Evolutionary conservation across 2,113 vertebrate species (phyloP).

Genomic region (Pedetes capensis): DNA sequence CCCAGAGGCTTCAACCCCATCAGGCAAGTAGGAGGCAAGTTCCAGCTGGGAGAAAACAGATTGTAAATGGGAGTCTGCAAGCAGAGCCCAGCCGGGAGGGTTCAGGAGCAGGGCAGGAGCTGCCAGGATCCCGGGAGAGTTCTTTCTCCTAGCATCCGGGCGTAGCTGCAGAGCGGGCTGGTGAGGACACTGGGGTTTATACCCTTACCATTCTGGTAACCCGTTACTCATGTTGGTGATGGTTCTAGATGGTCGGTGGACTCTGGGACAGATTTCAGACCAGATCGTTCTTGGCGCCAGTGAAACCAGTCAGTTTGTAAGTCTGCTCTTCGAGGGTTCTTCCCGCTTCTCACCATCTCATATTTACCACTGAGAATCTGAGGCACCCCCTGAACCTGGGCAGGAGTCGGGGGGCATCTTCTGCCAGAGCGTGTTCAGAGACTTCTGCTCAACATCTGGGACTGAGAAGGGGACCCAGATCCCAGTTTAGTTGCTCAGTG

Average conservation of each 20-base stretch:
- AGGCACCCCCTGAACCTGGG: rapidly evolving
- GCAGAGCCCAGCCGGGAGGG: background rate
- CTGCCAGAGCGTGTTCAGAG: background rate
- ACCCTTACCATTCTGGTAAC: no score
- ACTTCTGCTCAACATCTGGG: background rate
- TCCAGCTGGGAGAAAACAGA: background rate
- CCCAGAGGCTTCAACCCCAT: rapidly evolving
- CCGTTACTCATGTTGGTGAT: background rate
- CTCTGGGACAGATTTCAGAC: slow-evolving; percentile 86
- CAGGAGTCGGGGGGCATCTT: no score
- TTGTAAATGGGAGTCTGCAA: background rate
- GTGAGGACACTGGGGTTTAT: rapidly evolving
- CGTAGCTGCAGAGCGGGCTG: rapidly evolving
- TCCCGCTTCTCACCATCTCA: background rate
- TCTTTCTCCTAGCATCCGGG: background rate
- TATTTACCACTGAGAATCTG: background rate
- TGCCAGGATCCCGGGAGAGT: no score
- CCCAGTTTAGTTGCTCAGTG: no score
- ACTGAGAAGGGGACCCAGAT: background rate
- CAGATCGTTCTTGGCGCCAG: slow-evolving; percentile 72
- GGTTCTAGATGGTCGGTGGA: slow-evolving; percentile 79
- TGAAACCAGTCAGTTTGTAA: slow-evolving; percentile 83
- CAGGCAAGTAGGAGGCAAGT: background rate
- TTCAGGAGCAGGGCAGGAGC: rapidly evolving
- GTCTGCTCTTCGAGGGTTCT: slow-evolving; percentile 48